Conservation (phyloP, 2,888 invertebrate genomes). For the Lycocerus yunnanus region DNA sequence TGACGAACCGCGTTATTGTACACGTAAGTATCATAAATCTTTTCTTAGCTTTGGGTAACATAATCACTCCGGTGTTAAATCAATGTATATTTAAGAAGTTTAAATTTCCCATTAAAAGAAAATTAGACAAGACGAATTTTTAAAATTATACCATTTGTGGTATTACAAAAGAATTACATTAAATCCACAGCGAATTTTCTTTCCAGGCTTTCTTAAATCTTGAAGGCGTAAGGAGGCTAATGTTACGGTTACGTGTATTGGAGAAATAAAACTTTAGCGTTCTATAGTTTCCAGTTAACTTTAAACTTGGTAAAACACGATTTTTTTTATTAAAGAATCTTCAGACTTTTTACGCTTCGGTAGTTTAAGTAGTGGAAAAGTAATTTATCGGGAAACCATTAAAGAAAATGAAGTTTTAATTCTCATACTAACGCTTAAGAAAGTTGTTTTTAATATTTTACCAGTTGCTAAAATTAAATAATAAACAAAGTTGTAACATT, state of each 20-base stretch:
- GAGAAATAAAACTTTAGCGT: neutral
- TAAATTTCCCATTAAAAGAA: neutral
- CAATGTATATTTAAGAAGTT: neutral
- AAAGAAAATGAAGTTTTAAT: neutral
- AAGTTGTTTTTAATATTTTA: neutral
- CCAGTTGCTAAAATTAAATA: too few species aligned
- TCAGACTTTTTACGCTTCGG: neutral
- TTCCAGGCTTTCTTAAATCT: neutral
- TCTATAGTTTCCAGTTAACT: neutral
- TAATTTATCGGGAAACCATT: neutral
- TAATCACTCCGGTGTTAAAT: neutral
- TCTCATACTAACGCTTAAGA: neutral
- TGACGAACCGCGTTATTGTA: constrained; percentile 80
- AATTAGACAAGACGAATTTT: neutral
- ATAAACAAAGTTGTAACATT: too few species aligned
- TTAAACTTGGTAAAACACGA: neutral
- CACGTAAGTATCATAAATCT: constrained; percentile 66
- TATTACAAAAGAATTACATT: neutral
- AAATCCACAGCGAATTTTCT: neutral
- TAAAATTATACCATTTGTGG: neutral
- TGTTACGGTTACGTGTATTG: neutral
- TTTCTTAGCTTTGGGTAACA: neutral
- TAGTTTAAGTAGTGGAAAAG: neutral
- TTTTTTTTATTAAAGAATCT: neutral
- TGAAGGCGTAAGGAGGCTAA: neutral